Conservation (phyloP, 2,888 invertebrate species). For the Fabriciana adippe region DNA sequence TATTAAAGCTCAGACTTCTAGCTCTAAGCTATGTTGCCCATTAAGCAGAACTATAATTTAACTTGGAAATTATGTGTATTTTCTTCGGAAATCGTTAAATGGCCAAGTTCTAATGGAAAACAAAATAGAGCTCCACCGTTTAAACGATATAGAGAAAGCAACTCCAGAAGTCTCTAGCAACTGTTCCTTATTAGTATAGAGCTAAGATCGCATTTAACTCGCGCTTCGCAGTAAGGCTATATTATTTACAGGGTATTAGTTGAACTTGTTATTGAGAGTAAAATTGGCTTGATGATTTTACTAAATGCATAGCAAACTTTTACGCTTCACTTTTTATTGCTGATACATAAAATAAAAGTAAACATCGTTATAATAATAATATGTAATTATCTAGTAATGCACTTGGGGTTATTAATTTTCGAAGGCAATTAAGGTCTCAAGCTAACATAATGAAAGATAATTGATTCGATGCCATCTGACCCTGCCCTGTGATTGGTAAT, state of each 20-base stretch:
- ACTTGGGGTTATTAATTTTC: slow-evolving; percentile 4
- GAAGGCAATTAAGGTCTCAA: slow-evolving; percentile 11
- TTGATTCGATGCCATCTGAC: slow-evolving; percentile 61
- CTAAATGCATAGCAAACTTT: neutral
- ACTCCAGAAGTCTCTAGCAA: neutral
- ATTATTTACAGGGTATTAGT: neutral
- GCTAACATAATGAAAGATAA: slow-evolving; percentile 50
- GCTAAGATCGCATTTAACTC: slow-evolving; percentile 5
- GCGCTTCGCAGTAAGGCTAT: neutral
- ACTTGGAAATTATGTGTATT: slow-evolving; percentile 10
- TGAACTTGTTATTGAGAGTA: slow-evolving; percentile 3
- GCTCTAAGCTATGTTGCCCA: neutral
- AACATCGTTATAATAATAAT: slow-evolving; percentile 4
- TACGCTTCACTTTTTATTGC: neutral
- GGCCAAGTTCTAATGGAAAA: slow-evolving; percentile 27
- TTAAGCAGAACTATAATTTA: neutral
- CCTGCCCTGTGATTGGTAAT: slow-evolving; percentile 56
- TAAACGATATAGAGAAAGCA: slow-evolving; percentile 31
- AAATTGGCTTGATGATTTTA: neutral
- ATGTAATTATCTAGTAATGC: too few species aligned
- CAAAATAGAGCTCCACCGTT: slow-evolving; percentile 26
- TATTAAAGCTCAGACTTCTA: slow-evolving; percentile 3
- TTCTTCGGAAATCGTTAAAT: slow-evolving; percentile 27
- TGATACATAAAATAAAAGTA: neutral
- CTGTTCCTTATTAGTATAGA: slow-evolving; percentile 7